phyloP scores from a whole-genome alignment of 2,797 vertebrate species.

The Hippocampus kuda region DNA sequence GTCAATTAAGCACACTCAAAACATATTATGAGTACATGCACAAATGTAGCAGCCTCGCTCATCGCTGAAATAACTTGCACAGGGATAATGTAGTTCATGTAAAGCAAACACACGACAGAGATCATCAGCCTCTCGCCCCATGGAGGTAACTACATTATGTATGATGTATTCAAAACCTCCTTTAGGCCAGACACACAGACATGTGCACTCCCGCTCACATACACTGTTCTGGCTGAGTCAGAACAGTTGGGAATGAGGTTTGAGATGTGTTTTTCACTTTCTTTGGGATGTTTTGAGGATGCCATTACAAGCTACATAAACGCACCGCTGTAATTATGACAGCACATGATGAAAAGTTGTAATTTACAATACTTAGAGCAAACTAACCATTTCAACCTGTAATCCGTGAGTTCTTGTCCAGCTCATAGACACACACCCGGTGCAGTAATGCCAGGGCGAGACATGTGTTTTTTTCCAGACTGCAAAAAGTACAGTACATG shows the following conservation, averaged over 20 bases:
- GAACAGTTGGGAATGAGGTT: conserved; percentile 44
- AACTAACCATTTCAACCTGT: background rate
- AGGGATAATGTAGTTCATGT: background rate
- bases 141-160: background rate
- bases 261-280: conserved; percentile 27
- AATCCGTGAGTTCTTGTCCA: too few relatives aligned
- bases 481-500: background rate
- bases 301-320: conserved; percentile 25
- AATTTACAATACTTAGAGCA: background rate
- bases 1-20: too few relatives aligned
- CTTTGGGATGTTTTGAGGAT: conserved; percentile 27
- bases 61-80: background rate
- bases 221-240: conserved; percentile 37
- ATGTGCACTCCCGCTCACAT: conserved; percentile 7
- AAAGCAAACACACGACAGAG: background rate
- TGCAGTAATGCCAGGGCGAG: background rate
- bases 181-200: conserved; percentile 1
- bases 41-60: background rate
- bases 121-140: background rate
- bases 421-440: background rate
- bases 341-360: background rate
- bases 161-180: background rate
- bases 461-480: background rate
- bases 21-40: background rate
- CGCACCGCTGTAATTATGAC: conserved; percentile 16